Conservation (phyloP, 2,113 vertebrate genomes). For the Oenanthe melanoleuca region DNA sequence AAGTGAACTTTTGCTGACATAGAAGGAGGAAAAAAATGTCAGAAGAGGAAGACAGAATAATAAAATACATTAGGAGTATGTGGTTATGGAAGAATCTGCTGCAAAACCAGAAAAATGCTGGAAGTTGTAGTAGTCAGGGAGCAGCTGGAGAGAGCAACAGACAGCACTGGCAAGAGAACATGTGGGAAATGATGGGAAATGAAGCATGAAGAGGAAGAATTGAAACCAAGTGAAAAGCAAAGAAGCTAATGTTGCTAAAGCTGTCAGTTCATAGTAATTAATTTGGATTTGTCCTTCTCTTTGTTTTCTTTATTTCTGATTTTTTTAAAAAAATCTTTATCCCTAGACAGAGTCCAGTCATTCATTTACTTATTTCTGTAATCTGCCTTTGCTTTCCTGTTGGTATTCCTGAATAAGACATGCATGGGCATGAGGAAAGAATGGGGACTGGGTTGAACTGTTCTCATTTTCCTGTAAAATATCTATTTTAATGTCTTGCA, state of each 20-base stretch:
- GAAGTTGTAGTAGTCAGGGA: constrained; percentile 1
- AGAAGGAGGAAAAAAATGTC: background rate
- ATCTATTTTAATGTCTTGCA: background rate
- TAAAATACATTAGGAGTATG: background rate
- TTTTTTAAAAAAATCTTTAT: background rate
- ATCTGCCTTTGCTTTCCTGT: background rate
- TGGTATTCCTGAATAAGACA: background rate
- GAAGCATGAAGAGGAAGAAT: constrained; percentile 16
- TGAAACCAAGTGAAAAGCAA: constrained; percentile 3
- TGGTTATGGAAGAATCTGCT: background rate
- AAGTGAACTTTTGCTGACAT: background rate
- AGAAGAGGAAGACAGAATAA: background rate
- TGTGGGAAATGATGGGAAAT: background rate
- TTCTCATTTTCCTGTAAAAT: background rate
- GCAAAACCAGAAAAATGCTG: background rate
- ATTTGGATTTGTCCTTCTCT: background rate
- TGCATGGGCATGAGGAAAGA: background rate
- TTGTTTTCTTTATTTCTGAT: background rate
- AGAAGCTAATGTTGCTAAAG: background rate
- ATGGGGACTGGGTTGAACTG: background rate
- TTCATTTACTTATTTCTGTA: background rate
- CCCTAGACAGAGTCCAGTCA: background rate
- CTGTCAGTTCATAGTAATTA: background rate
- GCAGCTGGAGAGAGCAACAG: constrained; percentile 20
- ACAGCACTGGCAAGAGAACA: background rate